Evolutionary conservation across 2,113 vertebrate genomes (phyloP).

Genomic region (Aptenodytes forsteri): DNA sequence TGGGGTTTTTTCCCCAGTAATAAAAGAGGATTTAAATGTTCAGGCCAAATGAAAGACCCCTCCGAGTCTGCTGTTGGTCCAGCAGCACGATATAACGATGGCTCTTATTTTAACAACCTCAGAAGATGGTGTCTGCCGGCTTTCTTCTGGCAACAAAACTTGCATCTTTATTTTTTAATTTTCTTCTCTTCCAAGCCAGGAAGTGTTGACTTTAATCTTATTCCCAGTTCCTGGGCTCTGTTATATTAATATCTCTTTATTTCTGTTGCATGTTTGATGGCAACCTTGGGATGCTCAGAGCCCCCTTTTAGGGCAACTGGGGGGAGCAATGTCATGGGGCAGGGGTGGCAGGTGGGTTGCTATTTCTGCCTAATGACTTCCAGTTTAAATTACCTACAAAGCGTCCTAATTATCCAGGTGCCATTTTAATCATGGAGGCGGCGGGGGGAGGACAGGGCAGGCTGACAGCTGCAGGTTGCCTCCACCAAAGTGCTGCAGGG

Average conservation of each 20-base stretch:
- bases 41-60: constrained; percentile 33
- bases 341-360: neutral
- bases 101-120: constrained; percentile 35
- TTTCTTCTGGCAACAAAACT: constrained; percentile 35
- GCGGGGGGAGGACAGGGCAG: neutral
- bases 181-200: neutral
- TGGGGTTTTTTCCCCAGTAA: neutral
- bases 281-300: constrained; percentile 50
- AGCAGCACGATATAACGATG: constrained; percentile 1
- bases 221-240: constrained; percentile 43
- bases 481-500: neutral
- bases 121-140: constrained; percentile 28
- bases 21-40: constrained; percentile 11
- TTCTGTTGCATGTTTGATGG: constrained; percentile 54
- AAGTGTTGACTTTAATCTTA: constrained; percentile 46
- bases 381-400: constrained; percentile 55
- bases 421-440: neutral
- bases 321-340: neutral
- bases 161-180: neutral
- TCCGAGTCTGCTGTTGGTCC: constrained; percentile 21
- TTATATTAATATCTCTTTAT: constrained; percentile 54
- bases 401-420: constrained; percentile 46
- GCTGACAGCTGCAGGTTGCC: neutral
- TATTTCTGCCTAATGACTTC: constrained; percentile 62
- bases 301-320: constrained; percentile 23